Evolutionary conservation across 2,797 vertebrate genomes (phyloP), one percentile per base, ranked within the genome.

Genomic region (Eremophila alpestris): DNA sequence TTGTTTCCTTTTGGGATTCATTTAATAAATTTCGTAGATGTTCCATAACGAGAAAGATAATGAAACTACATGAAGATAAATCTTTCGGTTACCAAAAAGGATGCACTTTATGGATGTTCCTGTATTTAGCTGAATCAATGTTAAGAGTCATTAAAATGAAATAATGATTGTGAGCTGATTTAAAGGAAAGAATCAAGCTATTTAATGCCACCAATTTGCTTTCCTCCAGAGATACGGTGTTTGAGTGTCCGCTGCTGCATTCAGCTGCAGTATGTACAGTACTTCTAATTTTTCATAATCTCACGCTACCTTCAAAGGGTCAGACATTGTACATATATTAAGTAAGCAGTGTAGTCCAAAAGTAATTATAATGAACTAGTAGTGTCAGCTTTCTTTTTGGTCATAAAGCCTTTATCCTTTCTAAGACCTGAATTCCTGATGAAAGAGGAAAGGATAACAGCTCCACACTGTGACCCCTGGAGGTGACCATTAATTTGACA

Each of bases 331-430:
- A 94, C 81, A 92, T 96, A 96, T 94, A 97, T 97, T 97, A 97
- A 97, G 92, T 75, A 94, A 95, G 95, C 79, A 96, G 82, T 41
- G 93, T 95, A 97, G 96, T 93, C 94, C 97, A 96, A 96, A 98
- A 98, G 94, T 97, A 97, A 98, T 97, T 96, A 97, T 98, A 97
- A 98, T 97, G 97, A 98, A 97, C 97, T 97, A 97, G 95, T 95
- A 96, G 95, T 96, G 97, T 97, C 97, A 97, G 97, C 95, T 97
- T 97, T 97, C 94, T 97, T 97, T 97, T 97, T 96, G 88, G 96
- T 96, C 97, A 96, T 97, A 96, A 97, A 97, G 97, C 89, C 96
- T 97, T 97, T 97, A 97, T 97, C 93, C 95, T 96, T 95, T 89
- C 95, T 96, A 90, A 96, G 90, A 95, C 94, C 82, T 94, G 97